Evolutionary conservation across 2,888 invertebrate genomes (phyloP), one percentile per base, ranked within the genome.

Genomic region (Cabera pusaria): DNA sequence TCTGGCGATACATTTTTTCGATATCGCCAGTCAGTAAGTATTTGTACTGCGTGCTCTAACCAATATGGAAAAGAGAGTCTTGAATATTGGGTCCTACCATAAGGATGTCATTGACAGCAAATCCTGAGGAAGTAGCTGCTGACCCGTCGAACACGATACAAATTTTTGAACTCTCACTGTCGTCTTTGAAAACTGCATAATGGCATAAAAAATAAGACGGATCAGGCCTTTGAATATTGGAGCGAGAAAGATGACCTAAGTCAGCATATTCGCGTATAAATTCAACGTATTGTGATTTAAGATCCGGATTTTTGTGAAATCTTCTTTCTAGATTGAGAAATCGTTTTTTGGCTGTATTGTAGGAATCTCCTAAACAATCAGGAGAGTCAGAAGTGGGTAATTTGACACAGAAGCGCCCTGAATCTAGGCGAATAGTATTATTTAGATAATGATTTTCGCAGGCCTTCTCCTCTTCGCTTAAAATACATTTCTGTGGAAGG

Each of bases 331-430:
- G 8, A 8, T 6, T 21, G 4, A 7, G 7, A 3, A 21, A 21
- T 6, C 21, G 21, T 21, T 21, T 3, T 7, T 21, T 21, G 8
- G 21, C 21, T 5, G 8, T 8, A 2, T 5, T 21, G 7, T 21
- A 7, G 14, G 14, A 14, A 4, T 14, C 14, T 14, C 14, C 14
- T 4, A 14, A 4, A 14, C 14, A 3, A 4, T 14, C 14, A 3
- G 14, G 14, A 14, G 14, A 14, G 14, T 14, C 14, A 2, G 4
- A 14, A 14, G 4, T 4, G 4, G 14, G 14, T 5, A 53, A 6
- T 11, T 37, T 45, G 0, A 56, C 53, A 18, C 25, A 44, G 39
- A 53, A 56, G 12, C 53, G 44, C 19, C 59, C 53, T 7, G 6
- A 22, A 14, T 24, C 21, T 2, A 28, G 2, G 2, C 55, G 37